Conservation (phyloP, 1,140 invertebrate genomes). For the Campodea augens region DNA sequence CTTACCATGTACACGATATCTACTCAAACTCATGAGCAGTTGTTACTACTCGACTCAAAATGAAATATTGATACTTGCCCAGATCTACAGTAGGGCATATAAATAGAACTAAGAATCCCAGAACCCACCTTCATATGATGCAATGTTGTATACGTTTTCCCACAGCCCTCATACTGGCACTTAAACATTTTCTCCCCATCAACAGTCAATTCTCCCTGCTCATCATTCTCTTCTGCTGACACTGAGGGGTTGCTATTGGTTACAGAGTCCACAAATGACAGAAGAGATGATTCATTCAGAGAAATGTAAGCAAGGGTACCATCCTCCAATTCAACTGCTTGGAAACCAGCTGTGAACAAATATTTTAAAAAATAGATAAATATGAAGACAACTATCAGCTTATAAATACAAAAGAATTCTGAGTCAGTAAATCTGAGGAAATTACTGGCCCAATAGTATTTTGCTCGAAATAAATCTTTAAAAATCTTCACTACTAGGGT, state of each 20-base stretch:
- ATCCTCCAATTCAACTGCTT: background rate
- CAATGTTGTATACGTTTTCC: slow-evolving; percentile 31
- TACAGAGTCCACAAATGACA: no score
- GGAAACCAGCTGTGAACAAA: no score
- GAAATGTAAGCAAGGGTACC: background rate
- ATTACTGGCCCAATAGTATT: no score
- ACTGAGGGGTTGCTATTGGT: no score
- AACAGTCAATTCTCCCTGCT: background rate
- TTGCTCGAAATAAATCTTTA: no score
- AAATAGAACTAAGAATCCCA: slow-evolving; percentile 9
- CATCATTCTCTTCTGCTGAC: background rate
- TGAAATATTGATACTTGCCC: slow-evolving; percentile 11
- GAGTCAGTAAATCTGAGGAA: no score
- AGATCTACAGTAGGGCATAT: slow-evolving; percentile 7
- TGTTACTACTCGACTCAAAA: slow-evolving; percentile 7
- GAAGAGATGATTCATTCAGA: no score
- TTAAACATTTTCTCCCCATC: slow-evolving; percentile 22
- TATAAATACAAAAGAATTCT: no score
- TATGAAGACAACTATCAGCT: no score
- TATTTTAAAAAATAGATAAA: no score
- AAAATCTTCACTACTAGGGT: no score
- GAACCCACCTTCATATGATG: slow-evolving; percentile 32
- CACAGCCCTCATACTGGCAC: slow-evolving; percentile 31
- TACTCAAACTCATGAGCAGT: slow-evolving; percentile 6
- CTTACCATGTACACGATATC: slow-evolving; percentile 1